Base-by-base conservation (phyloP, 2,888 invertebrate species). In the Phragmatobia fuliginosa region DNA sequence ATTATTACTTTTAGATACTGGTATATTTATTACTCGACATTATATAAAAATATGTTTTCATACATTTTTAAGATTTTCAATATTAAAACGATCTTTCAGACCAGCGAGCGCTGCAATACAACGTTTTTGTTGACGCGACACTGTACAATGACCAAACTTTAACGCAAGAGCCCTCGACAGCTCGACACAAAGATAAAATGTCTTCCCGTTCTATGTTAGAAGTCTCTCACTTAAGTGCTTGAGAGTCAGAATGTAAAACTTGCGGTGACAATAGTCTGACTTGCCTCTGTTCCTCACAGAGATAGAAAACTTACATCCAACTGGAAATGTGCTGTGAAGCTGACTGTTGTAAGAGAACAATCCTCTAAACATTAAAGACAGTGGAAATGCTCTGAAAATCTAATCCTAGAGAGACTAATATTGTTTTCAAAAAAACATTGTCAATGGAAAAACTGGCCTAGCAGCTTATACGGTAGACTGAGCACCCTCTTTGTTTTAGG, bases 391-490 rank as follows among this genome's bases (percentile, higher is more conserved):
- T 52, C 61, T 2, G 21, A 61, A 69, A 69, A 61, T 31, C 52
- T 69, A 61, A 69, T 49, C 70, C 58, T 59, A 69, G 70, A 60
- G 59, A 66, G 49, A 56, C 74, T 66, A 75, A 71, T 59, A 52
- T 49, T 70, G 75, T 72, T 60, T 74, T 68, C 69, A 64, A 72
- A 75, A 80, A 82, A 85, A 83, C 75, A 82, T 79, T 79, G 71
- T 75, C 78, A 74, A 78, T 79, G 73, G 79, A 84, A 86, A 82
- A 80, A 80, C 76, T 78, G 81, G 75, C 80, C 76, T 69, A 82
- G 75, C 84, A 86, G 85, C 74, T 81, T 84, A 83, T 86, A 75
- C 84, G 83, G 78, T 78, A 84, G 79, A 84, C 74, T 77, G 85
- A 81, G 76, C 83, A 79, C 81, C 80, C 81, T 85, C 80, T 85